These are phyloP conservation scores for Mamestra brassicae DNA, from an alignment of 2,888 invertebrate species.

Conservation along the genomic window DNA sequence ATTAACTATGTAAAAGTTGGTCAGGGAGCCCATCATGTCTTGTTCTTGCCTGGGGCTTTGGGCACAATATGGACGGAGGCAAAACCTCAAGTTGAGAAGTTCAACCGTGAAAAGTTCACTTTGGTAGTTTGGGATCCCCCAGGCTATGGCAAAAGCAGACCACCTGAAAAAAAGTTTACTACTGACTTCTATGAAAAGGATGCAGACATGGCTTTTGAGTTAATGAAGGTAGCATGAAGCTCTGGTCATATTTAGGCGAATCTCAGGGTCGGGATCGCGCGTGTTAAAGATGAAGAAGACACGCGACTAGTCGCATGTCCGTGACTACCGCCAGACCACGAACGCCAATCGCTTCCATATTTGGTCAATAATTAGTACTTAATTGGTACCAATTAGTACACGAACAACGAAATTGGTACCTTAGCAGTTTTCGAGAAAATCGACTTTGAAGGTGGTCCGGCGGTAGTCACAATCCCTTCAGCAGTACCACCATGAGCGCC, in stretches of 20 bases:
- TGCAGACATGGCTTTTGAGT: conserved; percentile 92
- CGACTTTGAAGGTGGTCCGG: too few species aligned
- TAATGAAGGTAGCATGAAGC: conserved; percentile 92
- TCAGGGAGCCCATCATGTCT: conserved; percentile 90
- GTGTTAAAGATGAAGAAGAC: neutral
- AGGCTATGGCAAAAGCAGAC: conserved; percentile 96
- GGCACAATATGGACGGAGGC: conserved; percentile 96
- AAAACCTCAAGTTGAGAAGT: conserved; percentile 93
- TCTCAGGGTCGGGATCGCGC: neutral
- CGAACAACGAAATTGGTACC: too few species aligned
- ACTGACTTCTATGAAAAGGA: conserved; percentile 94
- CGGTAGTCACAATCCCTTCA: too few species aligned
- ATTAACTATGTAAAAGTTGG: conserved; percentile 92
- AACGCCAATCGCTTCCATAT: too few species aligned
- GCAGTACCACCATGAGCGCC: too few species aligned
- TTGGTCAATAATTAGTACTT: too few species aligned
- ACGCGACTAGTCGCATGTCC: neutral
- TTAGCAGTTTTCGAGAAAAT: too few species aligned
- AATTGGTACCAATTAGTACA: too few species aligned
- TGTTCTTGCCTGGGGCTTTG: conserved; percentile 95
- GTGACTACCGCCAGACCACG: too few species aligned
- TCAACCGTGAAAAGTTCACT: conserved; percentile 92
- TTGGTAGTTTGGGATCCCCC: conserved; percentile 96
- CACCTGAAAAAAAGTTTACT: conserved; percentile 93
- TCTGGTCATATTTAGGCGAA: neutral